Percentiles rank a stretch among this genome's conserved stretches.
phyloP scores from a whole-genome alignment of 2,797 vertebrate genomes.

The Onychomys torridus region DNA sequence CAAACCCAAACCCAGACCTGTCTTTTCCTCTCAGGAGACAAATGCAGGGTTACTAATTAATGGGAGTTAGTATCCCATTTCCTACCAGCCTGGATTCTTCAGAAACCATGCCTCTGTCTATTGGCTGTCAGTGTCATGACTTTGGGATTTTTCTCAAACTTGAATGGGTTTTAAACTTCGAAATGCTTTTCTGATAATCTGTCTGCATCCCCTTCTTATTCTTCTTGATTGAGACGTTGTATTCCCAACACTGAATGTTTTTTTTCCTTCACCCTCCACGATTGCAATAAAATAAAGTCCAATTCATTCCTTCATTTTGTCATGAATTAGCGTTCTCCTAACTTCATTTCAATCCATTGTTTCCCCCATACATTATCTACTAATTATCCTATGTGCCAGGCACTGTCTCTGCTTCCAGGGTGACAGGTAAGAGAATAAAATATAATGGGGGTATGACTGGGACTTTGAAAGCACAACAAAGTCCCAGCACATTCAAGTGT shows the following conservation, averaged over 20 bases:
- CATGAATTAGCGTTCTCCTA: not conserved
- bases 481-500: not conserved
- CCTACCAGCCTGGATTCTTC: not conserved
- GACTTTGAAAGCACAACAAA: not conserved
- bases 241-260: not conserved
- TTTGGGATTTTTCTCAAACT: not conserved
- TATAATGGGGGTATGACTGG: not conserved
- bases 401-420: not conserved
- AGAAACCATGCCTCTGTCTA: slow-evolving; percentile 21
- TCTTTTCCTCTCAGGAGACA: slow-evolving; percentile 39
- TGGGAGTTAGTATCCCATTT: not conserved
- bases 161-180: not conserved
- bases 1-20: not conserved
- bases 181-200: not conserved
- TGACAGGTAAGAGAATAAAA: not conserved
- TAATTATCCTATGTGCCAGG: not conserved
- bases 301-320: not conserved
- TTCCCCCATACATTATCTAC: not conserved
- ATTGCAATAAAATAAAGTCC: not conserved
- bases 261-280: not conserved
- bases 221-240: not conserved
- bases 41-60: not conserved
- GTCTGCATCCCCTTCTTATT: not conserved
- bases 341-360: not conserved
- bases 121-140: not conserved